Conservation (phyloP, 1,140 invertebrate genomes). For the Xylocopa sonorina region DNA sequence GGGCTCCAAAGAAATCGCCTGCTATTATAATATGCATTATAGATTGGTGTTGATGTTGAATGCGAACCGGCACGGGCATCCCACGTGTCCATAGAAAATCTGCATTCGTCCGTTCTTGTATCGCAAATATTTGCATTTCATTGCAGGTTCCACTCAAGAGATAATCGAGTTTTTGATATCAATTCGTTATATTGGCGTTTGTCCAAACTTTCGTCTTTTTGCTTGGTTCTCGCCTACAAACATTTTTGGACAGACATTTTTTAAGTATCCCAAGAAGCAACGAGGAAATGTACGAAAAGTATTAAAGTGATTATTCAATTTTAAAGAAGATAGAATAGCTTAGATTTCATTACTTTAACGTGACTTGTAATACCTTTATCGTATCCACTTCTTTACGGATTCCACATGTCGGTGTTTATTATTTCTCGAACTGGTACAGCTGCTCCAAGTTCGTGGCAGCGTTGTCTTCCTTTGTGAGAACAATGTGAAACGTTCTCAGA, state of each 20-base stretch:
- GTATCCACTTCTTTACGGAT: neutral
- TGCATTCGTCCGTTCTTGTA: neutral
- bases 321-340: too few relatives aligned
- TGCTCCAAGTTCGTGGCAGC: neutral
- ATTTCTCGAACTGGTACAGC: neutral
- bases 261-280: too few relatives aligned
- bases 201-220: too few relatives aligned
- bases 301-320: too few relatives aligned
- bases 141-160: neutral
- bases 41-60: neutral
- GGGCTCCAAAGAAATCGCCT: constrained; percentile 44
- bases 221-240: too few relatives aligned
- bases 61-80: too few relatives aligned
- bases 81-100: neutral
- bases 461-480: neutral
- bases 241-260: too few relatives aligned
- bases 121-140: constrained; percentile 28
- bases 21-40: constrained; percentile 36
- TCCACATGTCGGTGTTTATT: constrained; percentile 9
- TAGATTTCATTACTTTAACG: too few relatives aligned
- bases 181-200: too few relatives aligned
- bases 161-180: neutral
- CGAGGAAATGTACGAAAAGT: too few relatives aligned
- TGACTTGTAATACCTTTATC: neutral
- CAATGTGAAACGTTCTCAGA: neutral